A percentile compares a stretch with the other conserved stretches of the same genome.
These are phyloP conservation scores for Euura saliciscinereae DNA, from an alignment of 1,140 invertebrate genomes.

Conservation along the genomic window DNA sequence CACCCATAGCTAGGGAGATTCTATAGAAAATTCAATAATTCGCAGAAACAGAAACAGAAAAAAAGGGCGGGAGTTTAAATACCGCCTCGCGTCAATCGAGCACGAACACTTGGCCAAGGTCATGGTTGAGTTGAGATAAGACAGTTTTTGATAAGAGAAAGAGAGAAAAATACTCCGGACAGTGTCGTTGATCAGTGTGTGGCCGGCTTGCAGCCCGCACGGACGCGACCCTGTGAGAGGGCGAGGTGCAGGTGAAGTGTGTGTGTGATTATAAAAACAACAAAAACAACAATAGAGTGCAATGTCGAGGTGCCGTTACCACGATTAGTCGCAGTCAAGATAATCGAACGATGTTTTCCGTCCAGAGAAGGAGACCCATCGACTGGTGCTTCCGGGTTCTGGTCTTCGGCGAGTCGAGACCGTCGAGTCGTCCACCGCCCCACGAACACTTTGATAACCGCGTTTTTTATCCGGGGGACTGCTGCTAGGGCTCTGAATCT, in stretches of 20 bases:
- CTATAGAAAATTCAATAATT: too few species aligned
- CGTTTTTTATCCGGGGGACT: neutral
- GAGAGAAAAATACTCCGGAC: neutral
- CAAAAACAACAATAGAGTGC: neutral
- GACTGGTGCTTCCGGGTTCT: conserved; percentile 4
- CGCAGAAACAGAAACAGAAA: neutral
- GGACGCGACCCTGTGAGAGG: conserved; percentile 19
- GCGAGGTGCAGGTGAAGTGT: conserved; percentile 16
- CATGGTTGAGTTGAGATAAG: conserved; percentile 49
- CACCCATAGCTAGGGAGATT: conserved; percentile 41
- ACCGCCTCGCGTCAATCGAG: neutral
- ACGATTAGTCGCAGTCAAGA: too few species aligned
- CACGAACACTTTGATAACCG: conserved; percentile 11
- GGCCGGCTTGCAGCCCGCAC: conserved; percentile 32
- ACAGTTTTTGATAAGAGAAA: conserved; percentile 34
- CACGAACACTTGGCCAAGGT: conserved; percentile 36
- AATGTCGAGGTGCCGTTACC: neutral
- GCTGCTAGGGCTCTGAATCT: too few species aligned
- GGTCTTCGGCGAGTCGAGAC: neutral
- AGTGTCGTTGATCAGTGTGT: conserved; percentile 26
- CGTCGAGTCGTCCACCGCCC: neutral
- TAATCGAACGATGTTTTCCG: conserved; percentile 4
- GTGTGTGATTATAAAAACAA: neutral
- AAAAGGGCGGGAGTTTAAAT: conserved; percentile 8
- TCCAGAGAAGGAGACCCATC: neutral